Conservation (phyloP, 2,888 invertebrate genomes). For the Nephrotoma appendiculata region DNA sequence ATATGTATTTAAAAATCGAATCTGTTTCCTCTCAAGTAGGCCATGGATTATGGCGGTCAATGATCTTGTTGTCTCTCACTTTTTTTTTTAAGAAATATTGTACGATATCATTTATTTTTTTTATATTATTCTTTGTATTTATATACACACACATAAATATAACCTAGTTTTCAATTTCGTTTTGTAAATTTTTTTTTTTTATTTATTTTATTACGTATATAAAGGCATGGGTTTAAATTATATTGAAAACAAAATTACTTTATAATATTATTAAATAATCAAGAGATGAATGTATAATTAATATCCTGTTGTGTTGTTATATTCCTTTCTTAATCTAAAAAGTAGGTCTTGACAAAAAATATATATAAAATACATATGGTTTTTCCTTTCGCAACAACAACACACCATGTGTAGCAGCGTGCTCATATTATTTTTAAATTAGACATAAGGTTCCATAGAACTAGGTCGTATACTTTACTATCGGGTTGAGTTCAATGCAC, state of each 20-base stretch:
- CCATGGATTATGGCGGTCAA: conserved; percentile 32
- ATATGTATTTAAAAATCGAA: background rate
- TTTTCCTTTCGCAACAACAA: background rate
- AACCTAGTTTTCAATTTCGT: conserved; percentile 1
- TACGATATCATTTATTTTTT: background rate
- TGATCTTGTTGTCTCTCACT: conserved; percentile 19
- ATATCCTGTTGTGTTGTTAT: background rate
- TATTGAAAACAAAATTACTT: background rate
- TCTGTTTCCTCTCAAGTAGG: conserved; percentile 21
- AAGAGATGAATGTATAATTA: background rate
- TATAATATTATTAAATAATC: background rate
- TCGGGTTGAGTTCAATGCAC: conserved; percentile 17
- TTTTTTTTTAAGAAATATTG: background rate
- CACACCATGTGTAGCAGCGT: background rate
- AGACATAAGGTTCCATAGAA: conserved; percentile 10
- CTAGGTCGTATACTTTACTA: conserved; percentile 17
- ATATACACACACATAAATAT: background rate
- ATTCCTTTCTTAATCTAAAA: background rate
- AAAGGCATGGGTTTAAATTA: background rate
- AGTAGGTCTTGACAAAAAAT: background rate
- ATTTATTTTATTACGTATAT: background rate
- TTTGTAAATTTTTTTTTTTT: background rate
- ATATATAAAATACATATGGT: background rate
- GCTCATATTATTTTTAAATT: background rate
- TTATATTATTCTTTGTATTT: background rate